Evolutionary conservation across 2,888 invertebrate genomes (phyloP), one percentile per base, ranked within the genome.

Genomic region (Molorchus minor): DNA sequence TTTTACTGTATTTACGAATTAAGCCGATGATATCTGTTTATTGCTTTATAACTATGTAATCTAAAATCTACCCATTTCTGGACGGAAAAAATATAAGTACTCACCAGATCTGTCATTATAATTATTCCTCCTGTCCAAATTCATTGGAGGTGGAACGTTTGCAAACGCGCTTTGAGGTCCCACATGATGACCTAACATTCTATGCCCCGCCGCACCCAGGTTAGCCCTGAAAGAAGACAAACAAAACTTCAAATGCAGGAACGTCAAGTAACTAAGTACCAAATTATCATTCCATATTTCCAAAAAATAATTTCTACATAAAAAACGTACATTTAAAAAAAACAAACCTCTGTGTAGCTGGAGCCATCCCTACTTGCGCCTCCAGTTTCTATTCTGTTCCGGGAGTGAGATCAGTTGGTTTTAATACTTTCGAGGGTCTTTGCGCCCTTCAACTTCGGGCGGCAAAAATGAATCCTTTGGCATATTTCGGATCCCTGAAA

Each of bases 401-500:
- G n/a, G 82, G 83, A 2, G 80, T 80, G 59, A 91, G 84, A 78
- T 92, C 88, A 30, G 88, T 88, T 0, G 94, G 92, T 76, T 93
- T 93, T 54, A 96, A 82, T 5, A 93, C 90, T 62, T 85, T 82
- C 0, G 87, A 85, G 1, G 96, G 93, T 68, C 56, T 84, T 84
- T 13, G 87, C 91, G 1, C 86, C 86, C 58, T 85, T 82, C 29
- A 91, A 83, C 88, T 82, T 15, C 82, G 83, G 35, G 96, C 90
- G n/a, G 89, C 89, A 81, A 93, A 96, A 36, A 93, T 83, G 79
- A 87, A 92, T 71, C 87, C 89, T 2, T 83, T 84, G 0, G 86
- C 82, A 81, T 89, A 96, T 70, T 85, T 83, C 0, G 95, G 96
- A 83, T 97, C 95, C 55, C 87, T 81, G 82, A 83, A 97, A 54